Evolutionary conservation across 2,888 invertebrate genomes (phyloP), one percentile per base, ranked within the genome.

Genomic region (Luffia ferchaultella): DNA sequence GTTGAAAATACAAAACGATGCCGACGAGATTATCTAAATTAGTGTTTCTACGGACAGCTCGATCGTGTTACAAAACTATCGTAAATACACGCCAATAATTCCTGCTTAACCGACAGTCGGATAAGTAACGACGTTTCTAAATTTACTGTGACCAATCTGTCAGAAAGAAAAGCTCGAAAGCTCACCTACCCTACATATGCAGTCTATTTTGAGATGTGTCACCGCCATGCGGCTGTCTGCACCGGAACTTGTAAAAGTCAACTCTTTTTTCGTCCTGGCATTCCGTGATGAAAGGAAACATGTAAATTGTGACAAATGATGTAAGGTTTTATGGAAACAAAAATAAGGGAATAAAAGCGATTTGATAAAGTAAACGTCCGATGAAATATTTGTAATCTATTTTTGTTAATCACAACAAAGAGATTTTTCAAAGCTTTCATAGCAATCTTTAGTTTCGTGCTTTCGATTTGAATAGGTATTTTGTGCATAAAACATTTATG

Each of bases 151-250:
- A 30, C 30, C 30, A 30, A 30, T 30, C 3, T 30, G 30, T 30
- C 30, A 30, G 30, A 7, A 12, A 3, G 30, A 3, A 7, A 3
- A 12, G 30, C 12, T 30, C 30, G 30, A 30, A 30, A 7, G 17
- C 75, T 70, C 12, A 30, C 12, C 30, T 30, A 30, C 30, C 30
- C 30, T 12, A 76, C 78, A 76, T 64, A 60, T 78, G 76, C 72
- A 71, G 67, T 76, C 79, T 82, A 83, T 82, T 83, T 80, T 68
- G 62, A 76, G 78, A 76, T 71, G 71, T 74, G 75, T 79, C 78
- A 72, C 67, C 63, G 62, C 62, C 57, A 61, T 68, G 61, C 63
- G 62, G 66, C 70, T 68, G 71, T 77, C 71, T 75, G 69, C 69
- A 55, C 73, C 74, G 75, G 77, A 77, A 78, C 74, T 67, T 56